Evolutionary conservation across 2,797 vertebrate species (phyloP).

Genomic region (Pipistrellus nathusii): DNA sequence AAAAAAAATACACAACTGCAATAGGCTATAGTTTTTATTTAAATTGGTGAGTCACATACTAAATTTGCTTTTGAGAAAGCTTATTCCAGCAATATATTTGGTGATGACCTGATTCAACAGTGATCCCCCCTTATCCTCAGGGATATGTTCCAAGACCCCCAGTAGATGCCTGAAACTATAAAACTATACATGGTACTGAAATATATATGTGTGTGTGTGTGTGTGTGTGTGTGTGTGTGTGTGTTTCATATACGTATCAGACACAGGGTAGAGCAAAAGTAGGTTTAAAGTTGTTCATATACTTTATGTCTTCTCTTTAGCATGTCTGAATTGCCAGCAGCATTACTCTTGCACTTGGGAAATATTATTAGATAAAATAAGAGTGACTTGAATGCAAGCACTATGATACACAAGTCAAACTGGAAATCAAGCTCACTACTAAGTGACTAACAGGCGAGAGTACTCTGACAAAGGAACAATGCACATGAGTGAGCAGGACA

Average conservation of each 20-base stretch:
- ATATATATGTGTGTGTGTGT: neutral
- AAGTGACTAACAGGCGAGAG: neutral
- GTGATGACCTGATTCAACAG: neutral
- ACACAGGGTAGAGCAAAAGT: neutral
- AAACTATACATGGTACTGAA: neutral
- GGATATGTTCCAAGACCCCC: neutral
- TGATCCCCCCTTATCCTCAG: neutral
- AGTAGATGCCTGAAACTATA: neutral
- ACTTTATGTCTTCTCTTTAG: neutral
- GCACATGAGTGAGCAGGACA: neutral
- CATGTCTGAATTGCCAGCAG: neutral
- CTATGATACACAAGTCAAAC: neutral
- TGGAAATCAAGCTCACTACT: neutral
- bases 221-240: too few relatives aligned
- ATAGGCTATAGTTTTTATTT: neutral
- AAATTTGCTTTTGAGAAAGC: constrained; percentile 5
- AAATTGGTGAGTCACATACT: neutral
- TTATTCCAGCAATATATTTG: neutral
- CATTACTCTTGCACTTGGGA: neutral
- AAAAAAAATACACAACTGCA: neutral
- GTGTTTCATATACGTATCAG: neutral
- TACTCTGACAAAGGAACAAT: neutral
- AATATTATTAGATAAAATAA: neutral
- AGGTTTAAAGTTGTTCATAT: neutral
- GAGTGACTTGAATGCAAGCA: neutral